These are phyloP conservation scores for Brachionus manjavacas DNA, from an alignment of 1,140 invertebrate genomes.

Conservation along the genomic window DNA sequence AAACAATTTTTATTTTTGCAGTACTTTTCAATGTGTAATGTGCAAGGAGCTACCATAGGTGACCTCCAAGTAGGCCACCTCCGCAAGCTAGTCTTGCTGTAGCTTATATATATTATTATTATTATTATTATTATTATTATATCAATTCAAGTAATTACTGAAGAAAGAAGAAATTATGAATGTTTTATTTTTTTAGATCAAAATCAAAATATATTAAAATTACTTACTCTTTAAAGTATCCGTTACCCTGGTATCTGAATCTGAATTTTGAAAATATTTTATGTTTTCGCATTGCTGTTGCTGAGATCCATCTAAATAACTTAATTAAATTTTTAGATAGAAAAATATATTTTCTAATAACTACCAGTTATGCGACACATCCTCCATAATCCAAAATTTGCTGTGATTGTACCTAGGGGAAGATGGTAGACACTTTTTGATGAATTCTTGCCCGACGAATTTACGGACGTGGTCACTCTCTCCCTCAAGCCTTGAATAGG, in stretches of 20 bases:
- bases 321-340: background rate
- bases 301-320: background rate
- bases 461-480: background rate
- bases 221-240: constrained; percentile 25
- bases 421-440: background rate
- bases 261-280: constrained; percentile 12
- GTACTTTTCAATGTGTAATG: too few species aligned
- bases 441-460: background rate
- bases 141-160: too few species aligned
- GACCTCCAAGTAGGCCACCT: too few species aligned
- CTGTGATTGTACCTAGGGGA: background rate
- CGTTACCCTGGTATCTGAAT: background rate
- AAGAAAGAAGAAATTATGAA: too few species aligned
- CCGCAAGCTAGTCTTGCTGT: too few species aligned
- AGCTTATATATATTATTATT: too few species aligned
- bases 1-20: too few species aligned
- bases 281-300: constrained; percentile 10
- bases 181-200: too few species aligned
- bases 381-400: constrained; percentile 14
- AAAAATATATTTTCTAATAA: background rate
- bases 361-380: background rate
- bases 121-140: too few species aligned
- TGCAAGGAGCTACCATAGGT: too few species aligned
- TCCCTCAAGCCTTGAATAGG: background rate
- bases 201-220: too few species aligned